Base-by-base conservation (phyloP, 1,140 invertebrate species). In the Zaprionus ornatus region DNA sequence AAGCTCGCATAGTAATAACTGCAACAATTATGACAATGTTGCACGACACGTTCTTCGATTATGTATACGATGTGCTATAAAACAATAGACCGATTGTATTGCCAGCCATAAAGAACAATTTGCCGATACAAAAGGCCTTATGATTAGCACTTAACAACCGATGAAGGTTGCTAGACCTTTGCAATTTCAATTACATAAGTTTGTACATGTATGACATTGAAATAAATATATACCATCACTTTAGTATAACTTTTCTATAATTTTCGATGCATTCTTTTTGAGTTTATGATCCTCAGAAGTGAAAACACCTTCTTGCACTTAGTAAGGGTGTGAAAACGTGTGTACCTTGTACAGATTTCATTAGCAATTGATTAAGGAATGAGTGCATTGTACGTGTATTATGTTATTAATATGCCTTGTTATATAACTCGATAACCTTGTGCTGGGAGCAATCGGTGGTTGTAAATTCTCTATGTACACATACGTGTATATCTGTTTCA, bases 1-100 rank as follows among this genome's bases (percentile, higher is more conserved):
- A 6, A 1, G 23, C 42, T 23, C 7, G 15, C 15, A 10, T 35
- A 37, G 13, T 50, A 23, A 15, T 32, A 70, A 62, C 52, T 19
- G 1, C 3, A 15, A 9, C 40, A 62, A 40, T 63, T 56, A 57
- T 1, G 45, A 23, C 37, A 32, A 32, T n/a, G n/a, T 56, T 32
- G 32, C 32, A 54, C 19, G 15, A 54, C 15, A 37, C 25, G 23
- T 55, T n/a, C 4, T 52, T 3, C 19, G 13, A 35, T 66, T 12
- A 45, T 45, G 52, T 52, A 45, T 21, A 61, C 32, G n/a, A 23
- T 48, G 12, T 40, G 59, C 56, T 63, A 67, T 70, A 74, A 63
- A 74, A 17, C 32, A 29, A 70, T 74, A 74, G 25, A 32, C 29
- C 32, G 19, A 32, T 70, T 70, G 19, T 40, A 62, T 62, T 56